These are phyloP conservation scores for Acanthaster planci DNA, from an alignment of 35 echinoderm and acorn worm genomes.

Conservation along the genomic window DNA sequence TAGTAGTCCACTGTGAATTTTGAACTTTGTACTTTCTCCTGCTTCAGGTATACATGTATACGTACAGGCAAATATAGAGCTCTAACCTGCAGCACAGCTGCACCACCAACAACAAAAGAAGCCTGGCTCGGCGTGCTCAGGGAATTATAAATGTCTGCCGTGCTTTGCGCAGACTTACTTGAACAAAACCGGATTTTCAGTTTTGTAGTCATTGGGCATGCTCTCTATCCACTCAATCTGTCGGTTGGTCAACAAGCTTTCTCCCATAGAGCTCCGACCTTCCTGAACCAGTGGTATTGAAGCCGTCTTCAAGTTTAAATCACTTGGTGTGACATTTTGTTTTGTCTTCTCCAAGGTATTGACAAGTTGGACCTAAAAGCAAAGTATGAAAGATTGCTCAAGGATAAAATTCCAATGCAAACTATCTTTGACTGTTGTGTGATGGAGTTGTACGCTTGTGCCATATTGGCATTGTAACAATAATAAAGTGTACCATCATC, in stretches of 20 bases:
- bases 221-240: constrained; percentile 86
- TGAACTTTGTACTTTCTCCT: too few relatives aligned
- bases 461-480: too few relatives aligned
- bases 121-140: not conserved
- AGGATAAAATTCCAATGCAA: not conserved
- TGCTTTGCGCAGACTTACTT: constrained; percentile 44
- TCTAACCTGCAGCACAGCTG: too few relatives aligned
- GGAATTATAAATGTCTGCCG: not conserved
- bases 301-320: constrained; percentile 47
- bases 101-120: not conserved
- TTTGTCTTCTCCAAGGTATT: constrained; percentile 81
- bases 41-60: too few relatives aligned
- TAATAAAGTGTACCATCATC: too few relatives aligned
- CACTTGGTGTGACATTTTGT: constrained; percentile 11
- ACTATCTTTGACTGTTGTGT: too few relatives aligned
- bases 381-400: not conserved
- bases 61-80: too few relatives aligned
- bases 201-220: constrained; percentile 80
- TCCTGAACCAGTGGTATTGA: constrained; percentile 85
- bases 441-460: too few relatives aligned
- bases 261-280: constrained; percentile 71
- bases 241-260: constrained; percentile 73
- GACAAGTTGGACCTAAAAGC: constrained; percentile 77
- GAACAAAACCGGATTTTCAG: constrained; percentile 90
- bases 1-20: too few relatives aligned